Evolutionary conservation across 2,113 vertebrate species (phyloP), one percentile per base, ranked within the genome.

Genomic region (Leptobrachium leishanense): DNA sequence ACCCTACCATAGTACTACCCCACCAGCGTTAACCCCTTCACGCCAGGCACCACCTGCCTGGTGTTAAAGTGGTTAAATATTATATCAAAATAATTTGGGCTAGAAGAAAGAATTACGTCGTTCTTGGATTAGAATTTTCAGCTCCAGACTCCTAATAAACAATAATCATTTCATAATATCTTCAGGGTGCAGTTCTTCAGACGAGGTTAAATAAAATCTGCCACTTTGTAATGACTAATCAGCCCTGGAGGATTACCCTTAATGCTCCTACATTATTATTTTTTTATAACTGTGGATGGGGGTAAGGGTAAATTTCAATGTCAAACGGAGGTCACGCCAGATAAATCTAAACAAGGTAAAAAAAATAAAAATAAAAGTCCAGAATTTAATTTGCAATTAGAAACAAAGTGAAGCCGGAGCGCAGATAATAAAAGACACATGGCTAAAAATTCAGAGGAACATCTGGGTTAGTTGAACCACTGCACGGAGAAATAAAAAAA

Each of bases 281-380:
- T 31, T 82, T 87, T 88, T 86, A 85, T 68, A 74, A 67, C 46
- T 70, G 75, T 70, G 76, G 76, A 87, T 75, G 69, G 82, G 88
- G 87, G 85, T 75, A 13, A 72, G 73, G 63, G 42, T 80, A 79
- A 41, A 72, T 81, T 87, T 86, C 76, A 79, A 5, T 77, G 77
- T 89, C 76, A 84, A 72, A 82, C 57, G 68, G 84, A 88, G 82
- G 85, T 84, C 68, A 81, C 78, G 66, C 43, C 44, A 6, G 69
- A 75, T 46, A 31, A 83, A 72, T 71, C 54, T 50, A 82, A 50
- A 70, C 84, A 82, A 8, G 75, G 42, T 41, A 43, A 62, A 54
- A 69, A 10, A 10, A 62, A 62, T 72, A 68, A 82, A 82, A 82
- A 82, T 81, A 82, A 78, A 77, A 77, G 57, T 39, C 66, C 10